Percentiles rank a stretch among this genome's conserved stretches.
These are phyloP conservation scores for Uria lomvia DNA, from an alignment of 2,113 vertebrate genomes.

Conservation along the genomic window DNA sequence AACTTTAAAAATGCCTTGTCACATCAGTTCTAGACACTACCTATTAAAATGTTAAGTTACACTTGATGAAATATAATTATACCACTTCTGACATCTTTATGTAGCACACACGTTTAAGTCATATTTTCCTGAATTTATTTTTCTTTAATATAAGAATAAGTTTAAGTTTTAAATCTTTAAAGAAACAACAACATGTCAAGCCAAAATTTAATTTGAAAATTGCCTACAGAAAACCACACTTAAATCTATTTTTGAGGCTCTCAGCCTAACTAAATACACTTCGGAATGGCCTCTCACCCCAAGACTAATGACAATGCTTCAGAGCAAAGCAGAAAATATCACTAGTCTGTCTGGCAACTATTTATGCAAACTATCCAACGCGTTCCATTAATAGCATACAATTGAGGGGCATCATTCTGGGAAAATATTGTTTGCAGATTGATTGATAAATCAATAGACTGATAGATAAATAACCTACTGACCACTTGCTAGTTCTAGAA, in stretches of 20 bases:
- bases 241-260: not conserved
- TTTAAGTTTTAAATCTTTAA: slow-evolving; percentile 43
- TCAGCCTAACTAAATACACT: not conserved
- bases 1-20: slow-evolving; percentile 55
- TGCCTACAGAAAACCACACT: not conserved
- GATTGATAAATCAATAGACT: not conserved
- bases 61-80: slow-evolving; percentile 65
- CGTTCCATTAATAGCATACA: not conserved
- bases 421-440: not conserved
- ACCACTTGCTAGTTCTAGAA: not conserved
- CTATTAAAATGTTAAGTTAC: slow-evolving; percentile 65
- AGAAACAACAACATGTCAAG: slow-evolving; percentile 12
- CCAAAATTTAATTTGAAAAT: slow-evolving; percentile 41
- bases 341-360: not conserved
- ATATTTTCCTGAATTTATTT: slow-evolving; percentile 57
- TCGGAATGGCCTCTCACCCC: not conserved
- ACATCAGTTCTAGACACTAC: slow-evolving; percentile 47
- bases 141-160: slow-evolving; percentile 46
- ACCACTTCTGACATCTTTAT: slow-evolving; percentile 62
- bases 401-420: not conserved
- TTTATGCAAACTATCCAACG: not conserved
- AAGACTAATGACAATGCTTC: not conserved
- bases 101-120: slow-evolving; percentile 46
- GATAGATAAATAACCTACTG: not conserved
- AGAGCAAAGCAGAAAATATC: not conserved